Evolutionary conservation across 2,888 invertebrate genomes (phyloP), one percentile per base, ranked within the genome.

Genomic region (Tyria jacobaeae): DNA sequence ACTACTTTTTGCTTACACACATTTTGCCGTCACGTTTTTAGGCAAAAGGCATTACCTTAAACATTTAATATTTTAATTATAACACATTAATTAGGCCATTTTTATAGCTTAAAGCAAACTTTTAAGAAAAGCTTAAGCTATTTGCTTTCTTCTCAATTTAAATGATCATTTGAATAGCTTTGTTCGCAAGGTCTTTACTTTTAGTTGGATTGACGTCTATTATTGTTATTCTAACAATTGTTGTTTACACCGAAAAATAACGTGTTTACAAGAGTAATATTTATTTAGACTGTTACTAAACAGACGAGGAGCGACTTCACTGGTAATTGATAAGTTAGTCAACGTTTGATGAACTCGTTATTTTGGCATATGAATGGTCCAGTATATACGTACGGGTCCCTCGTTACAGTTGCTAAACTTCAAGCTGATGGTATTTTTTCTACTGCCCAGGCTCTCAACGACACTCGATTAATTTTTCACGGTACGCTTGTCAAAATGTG

Each of bases 401-500:
- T 12, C n/a, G 31, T 14, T 17, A 14, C 44, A 56, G 25, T 51
- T 56, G 41, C 34, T 10, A 27, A 50, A 51, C 41, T 75, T 61
- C 24, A 50, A 37, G 58, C 64, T 64, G 57, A 50, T 61, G 57
- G 53, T 56, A 58, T 69, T 71, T 89, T 91, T 91, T 89, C 86
- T 84, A 77, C 83, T 80, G 80, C 81, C 83, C 83, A 84, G 82
- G 81, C 87, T 89, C 88, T 89, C 89, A 83, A 90, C 90, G 92
- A 87, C 89, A 92, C 90, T 92, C 91, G 93, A 93, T 93, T 92
- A 93, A 92, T 94, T 93, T 90, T 92, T 90, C 94, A 94, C 90
- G 93, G 92, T 91, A 91, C 92, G 91, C 92, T 91, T 93, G 93
- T 94, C 92, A 93, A 92, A 92, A 94, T 90, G 89, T 92, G 93